phyloP scores from a whole-genome alignment of 1,140 invertebrate genomes.

The Macrosteles quadrilineatus region DNA sequence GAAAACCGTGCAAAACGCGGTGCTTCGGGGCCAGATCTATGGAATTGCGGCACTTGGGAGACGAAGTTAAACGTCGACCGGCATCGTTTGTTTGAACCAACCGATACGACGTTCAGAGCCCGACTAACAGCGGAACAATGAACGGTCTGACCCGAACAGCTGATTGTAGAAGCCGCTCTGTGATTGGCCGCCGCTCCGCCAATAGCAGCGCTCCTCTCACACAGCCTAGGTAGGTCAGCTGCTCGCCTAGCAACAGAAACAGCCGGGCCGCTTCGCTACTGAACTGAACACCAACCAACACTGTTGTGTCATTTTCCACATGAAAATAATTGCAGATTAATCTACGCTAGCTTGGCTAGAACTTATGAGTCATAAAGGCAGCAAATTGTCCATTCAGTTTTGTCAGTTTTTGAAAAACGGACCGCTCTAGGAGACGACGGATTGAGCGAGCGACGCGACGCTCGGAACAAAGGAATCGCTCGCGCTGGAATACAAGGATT shows the following conservation, averaged over 20 bases:
- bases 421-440: too few relatives aligned
- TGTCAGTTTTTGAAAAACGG: too few relatives aligned
- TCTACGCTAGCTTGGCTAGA: too few relatives aligned
- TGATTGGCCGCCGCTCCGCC: slow-evolving; percentile 24
- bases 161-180: slow-evolving; percentile 24
- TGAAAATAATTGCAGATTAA: too few relatives aligned
- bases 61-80: not conserved
- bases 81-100: not conserved
- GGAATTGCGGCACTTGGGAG: not conserved
- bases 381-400: too few relatives aligned
- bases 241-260: slow-evolving; percentile 16
- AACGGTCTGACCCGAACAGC: slow-evolving; percentile 22
- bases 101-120: not conserved
- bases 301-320: too few relatives aligned
- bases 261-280: too few relatives aligned
- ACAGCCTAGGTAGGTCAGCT: not conserved
- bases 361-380: too few relatives aligned
- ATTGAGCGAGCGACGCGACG: too few relatives aligned
- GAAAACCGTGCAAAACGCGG: not conserved
- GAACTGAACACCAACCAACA: too few relatives aligned
- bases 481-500: too few relatives aligned
- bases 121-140: slow-evolving; percentile 4
- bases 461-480: too few relatives aligned
- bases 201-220: slow-evolving; percentile 11
- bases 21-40: not conserved